phyloP scores from a whole-genome alignment of 2,888 invertebrate genomes.

The Drosophila infuscata region DNA sequence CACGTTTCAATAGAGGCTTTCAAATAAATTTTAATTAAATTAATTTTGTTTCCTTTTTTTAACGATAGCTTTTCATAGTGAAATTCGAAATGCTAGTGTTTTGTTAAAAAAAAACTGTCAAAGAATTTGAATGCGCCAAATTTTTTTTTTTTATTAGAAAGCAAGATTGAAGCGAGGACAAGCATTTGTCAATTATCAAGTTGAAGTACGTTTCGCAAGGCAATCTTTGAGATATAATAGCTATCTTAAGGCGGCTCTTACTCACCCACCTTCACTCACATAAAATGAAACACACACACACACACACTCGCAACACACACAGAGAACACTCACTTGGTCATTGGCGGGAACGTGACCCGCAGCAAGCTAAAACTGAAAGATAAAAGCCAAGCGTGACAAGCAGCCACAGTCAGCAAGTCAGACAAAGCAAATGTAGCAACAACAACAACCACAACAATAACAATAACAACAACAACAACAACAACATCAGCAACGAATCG shows the following conservation, averaged over 20 bases:
- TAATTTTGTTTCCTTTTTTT: background rate
- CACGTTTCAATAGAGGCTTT: conserved; percentile 4
- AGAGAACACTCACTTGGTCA: conserved; percentile 10
- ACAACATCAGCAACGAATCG: conserved; percentile 48
- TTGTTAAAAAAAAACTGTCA: background rate
- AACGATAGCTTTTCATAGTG: conserved; percentile 2
- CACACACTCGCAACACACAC: background rate
- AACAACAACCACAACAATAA: conserved; percentile 19
- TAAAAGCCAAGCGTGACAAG: conserved; percentile 66
- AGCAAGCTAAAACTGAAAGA: conserved; percentile 33
- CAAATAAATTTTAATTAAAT: background rate
- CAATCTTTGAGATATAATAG: conserved; percentile 4
- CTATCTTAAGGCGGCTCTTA: conserved; percentile 34
- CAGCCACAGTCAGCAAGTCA: conserved; percentile 1
- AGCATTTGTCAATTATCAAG: background rate
- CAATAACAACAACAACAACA: conserved; percentile 6
- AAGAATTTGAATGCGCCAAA: background rate
- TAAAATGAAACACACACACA: background rate
- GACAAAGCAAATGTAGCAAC: conserved; percentile 23
- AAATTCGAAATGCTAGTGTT: background rate
- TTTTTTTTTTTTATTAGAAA: background rate
- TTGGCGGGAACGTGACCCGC: conserved; percentile 62
- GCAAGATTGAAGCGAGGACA: background rate
- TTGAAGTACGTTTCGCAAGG: background rate
- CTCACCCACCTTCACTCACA: conserved; percentile 25